phyloP scores from a whole-genome alignment of 2,888 invertebrate genomes.

The Ashinkailepas kermadecensis region DNA sequence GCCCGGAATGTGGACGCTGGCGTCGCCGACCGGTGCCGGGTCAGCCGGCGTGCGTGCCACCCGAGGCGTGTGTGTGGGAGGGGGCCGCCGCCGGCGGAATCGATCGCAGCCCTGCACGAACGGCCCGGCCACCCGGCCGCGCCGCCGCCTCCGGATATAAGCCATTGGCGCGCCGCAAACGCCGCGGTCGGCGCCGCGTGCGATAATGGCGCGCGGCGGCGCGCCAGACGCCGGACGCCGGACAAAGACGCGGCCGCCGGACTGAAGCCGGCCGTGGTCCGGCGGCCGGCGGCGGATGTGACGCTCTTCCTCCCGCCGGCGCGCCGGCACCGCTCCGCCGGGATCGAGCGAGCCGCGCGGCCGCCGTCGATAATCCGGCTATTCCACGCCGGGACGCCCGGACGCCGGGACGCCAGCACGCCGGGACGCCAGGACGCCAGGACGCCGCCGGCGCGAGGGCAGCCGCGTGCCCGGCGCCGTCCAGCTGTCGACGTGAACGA shows the following conservation, averaged over 20 bases:
- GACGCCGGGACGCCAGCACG: too few relatives aligned
- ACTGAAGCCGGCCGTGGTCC: conserved; percentile 51
- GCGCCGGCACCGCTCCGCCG: conserved; percentile 42
- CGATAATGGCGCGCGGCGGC: not conserved
- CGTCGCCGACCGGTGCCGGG: conserved; percentile 45
- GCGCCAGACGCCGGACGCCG: too few relatives aligned
- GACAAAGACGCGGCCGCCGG: conserved; percentile 56
- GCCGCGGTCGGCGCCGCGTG: not conserved
- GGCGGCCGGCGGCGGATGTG: conserved; percentile 48
- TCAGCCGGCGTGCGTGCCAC: conserved; percentile 51
- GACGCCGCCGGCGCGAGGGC: conserved; percentile 62
- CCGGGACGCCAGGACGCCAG: conserved; percentile 40
- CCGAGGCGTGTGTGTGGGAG: too few relatives aligned
- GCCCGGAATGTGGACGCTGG: conserved; percentile 47
- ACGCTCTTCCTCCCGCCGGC: conserved; percentile 52
- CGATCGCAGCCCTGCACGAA: conserved; percentile 46
- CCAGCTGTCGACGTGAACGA: conserved; percentile 73
- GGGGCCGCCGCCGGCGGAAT: conserved; percentile 51
- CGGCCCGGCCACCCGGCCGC: conserved; percentile 32
- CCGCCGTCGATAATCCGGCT: too few relatives aligned
- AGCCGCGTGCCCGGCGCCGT: conserved; percentile 64
- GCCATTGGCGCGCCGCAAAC: conserved; percentile 36
- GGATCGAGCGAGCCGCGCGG: too few relatives aligned
- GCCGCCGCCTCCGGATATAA: conserved; percentile 32
- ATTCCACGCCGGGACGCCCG: too few relatives aligned